A percentile compares a stretch with the other conserved stretches of the same genome.
These are phyloP conservation scores for Ephialtes manifestator DNA, from an alignment of 2,888 invertebrate genomes.

Conservation along the genomic window DNA sequence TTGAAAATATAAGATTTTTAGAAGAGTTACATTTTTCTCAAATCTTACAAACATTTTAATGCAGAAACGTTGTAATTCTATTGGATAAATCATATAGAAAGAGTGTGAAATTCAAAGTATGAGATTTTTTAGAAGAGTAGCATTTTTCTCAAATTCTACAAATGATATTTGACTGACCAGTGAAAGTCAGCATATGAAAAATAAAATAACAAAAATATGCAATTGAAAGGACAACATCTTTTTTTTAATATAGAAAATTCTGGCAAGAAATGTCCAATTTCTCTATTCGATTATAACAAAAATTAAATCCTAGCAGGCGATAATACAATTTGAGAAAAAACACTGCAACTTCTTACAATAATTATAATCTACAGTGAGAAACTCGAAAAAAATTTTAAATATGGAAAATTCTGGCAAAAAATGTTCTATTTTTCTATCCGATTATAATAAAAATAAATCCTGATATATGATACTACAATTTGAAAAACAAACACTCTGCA, in stretches of 20 bases:
- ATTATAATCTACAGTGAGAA: conserved; percentile 78
- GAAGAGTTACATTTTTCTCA: not conserved
- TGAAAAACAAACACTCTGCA: too few relatives aligned
- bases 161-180: too few relatives aligned
- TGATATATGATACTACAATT: too few relatives aligned
- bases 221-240: too few relatives aligned
- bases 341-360: conserved; percentile 69
- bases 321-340: not conserved
- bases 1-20: not conserved
- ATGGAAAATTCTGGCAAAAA: too few relatives aligned
- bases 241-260: too few relatives aligned
- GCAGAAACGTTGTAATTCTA: too few relatives aligned
- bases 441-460: too few relatives aligned
- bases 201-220: not conserved
- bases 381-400: too few relatives aligned
- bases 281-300: not conserved
- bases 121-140: not conserved
- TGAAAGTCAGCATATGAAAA: not conserved
- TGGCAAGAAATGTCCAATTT: too few relatives aligned
- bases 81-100: not conserved
- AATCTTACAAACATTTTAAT: not conserved
- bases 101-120: conserved; percentile 9
- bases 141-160: not conserved
- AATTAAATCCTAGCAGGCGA: too few relatives aligned
- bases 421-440: too few relatives aligned